Evolutionary conservation across 2,113 vertebrate species (phyloP).

Genomic region (Uria lomvia): DNA sequence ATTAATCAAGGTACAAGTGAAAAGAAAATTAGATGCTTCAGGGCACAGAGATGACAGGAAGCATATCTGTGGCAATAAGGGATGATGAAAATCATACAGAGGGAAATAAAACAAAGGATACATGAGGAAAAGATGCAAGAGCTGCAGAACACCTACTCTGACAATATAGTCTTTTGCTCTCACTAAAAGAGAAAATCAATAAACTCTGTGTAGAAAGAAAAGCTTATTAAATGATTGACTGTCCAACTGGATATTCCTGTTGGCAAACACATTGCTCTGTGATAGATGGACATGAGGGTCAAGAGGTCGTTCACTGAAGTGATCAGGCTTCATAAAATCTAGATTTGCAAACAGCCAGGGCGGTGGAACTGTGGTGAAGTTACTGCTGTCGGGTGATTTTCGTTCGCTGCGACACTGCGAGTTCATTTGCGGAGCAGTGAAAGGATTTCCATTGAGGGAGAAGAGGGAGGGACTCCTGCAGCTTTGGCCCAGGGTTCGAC

Average conservation of each 20-base stretch:
- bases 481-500: not conserved
- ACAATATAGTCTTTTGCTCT: constrained; percentile 19
- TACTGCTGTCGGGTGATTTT: not conserved
- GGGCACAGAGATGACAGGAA: constrained; percentile 49
- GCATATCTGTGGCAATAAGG: constrained; percentile 14
- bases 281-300: constrained; percentile 16
- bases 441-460: not conserved
- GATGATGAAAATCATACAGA: constrained; percentile 31
- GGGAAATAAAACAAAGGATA: constrained; percentile 29
- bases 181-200: constrained; percentile 20
- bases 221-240: constrained; percentile 42
- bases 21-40: constrained; percentile 59
- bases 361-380: not conserved
- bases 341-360: not conserved
- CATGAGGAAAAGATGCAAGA: not conserved
- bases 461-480: not conserved
- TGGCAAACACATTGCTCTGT: constrained; percentile 1
- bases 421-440: not conserved
- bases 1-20: constrained; percentile 55
- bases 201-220: constrained; percentile 19
- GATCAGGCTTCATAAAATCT: constrained; percentile 20
- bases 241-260: not conserved
- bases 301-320: not conserved
- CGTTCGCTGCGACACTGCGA: fast-evolving
- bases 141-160: constrained; percentile 24